A percentile compares a stretch with the other conserved stretches of the same genome.
Evolutionary conservation across 1,140 invertebrate genomes (phyloP).

Genomic region (Hyles euphorbiae): DNA sequence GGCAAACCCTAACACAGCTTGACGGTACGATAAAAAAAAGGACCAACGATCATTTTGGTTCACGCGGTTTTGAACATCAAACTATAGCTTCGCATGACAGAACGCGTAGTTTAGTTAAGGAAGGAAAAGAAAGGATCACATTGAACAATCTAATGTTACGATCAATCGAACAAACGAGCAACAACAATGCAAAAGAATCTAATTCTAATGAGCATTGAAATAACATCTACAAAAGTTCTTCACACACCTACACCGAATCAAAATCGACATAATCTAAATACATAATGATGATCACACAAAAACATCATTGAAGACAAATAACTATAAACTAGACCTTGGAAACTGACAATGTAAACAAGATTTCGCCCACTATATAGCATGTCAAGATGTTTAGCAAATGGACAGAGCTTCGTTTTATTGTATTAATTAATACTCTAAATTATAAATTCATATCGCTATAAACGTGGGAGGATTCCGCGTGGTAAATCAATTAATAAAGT

Average conservation of each 20-base stretch:
- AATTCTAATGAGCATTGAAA: background rate
- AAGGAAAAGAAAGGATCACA: background rate
- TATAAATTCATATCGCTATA: conserved; percentile 10
- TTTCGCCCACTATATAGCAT: conserved; percentile 42
- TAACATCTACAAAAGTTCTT: background rate
- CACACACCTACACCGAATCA: conserved; percentile 5
- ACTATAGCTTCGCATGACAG: background rate
- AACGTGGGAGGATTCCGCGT: conserved; percentile 42
- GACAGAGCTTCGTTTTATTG: conserved; percentile 9
- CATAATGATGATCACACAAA: conserved; percentile 24
- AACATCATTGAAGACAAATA: conserved; percentile 22
- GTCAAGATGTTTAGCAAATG: conserved; percentile 19
- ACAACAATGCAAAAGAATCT: background rate
- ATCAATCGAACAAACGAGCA: background rate
- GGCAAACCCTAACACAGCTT: background rate
- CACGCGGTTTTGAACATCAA: background rate
- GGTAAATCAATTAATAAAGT: conserved; percentile 21
- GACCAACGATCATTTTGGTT: background rate
- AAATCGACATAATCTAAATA: conserved; percentile 13
- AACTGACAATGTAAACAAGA: conserved; percentile 39
- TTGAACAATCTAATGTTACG: background rate
- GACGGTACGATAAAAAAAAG: background rate
- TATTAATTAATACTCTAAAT: conserved; percentile 4
- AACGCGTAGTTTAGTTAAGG: too few relatives aligned
- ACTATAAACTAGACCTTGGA: conserved; percentile 35